phyloP scores from a whole-genome alignment of 1,140 invertebrate species.

The Drosophila neocordata region DNA sequence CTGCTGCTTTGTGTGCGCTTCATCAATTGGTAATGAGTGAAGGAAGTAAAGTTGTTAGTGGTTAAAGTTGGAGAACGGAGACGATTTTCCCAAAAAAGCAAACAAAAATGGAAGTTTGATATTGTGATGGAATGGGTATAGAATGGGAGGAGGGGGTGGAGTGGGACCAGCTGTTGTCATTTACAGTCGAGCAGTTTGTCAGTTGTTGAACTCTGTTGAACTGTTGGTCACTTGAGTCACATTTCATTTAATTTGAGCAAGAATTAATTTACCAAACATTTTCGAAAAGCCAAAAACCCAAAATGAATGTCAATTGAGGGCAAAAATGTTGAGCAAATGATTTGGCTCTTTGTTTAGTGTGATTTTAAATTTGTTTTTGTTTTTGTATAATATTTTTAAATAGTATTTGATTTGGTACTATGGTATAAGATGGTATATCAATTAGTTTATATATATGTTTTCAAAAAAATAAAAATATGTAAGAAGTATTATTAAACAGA shows the following conservation, averaged over 20 bases:
- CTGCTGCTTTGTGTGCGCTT: slow-evolving; percentile 55
- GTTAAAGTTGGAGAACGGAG: slow-evolving; percentile 18
- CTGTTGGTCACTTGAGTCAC: slow-evolving; percentile 57
- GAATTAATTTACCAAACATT: slow-evolving; percentile 62
- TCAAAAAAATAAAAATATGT: no score
- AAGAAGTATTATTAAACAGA: no score
- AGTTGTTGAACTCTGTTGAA: slow-evolving; percentile 54
- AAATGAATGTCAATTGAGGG: slow-evolving; percentile 7
- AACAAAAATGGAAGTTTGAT: slow-evolving; percentile 29
- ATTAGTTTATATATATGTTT: no score
- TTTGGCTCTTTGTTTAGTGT: background rate
- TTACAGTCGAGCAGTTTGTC: slow-evolving; percentile 57
- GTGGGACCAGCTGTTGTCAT: slow-evolving; percentile 69
- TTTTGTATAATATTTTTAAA: no score
- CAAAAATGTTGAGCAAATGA: background rate
- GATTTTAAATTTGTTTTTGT: no score
- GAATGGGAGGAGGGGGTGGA: slow-evolving; percentile 10
- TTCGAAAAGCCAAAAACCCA: background rate
- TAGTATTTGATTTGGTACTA: no score
- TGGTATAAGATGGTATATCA: no score
- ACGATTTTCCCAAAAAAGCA: slow-evolving; percentile 9
- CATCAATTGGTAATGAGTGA: slow-evolving; percentile 78
- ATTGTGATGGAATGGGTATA: slow-evolving; percentile 10
- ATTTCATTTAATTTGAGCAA: slow-evolving; percentile 68
- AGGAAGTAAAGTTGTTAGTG: slow-evolving; percentile 45